These are phyloP conservation scores for Trochalopteron elliotii DNA, from an alignment of 2,113 vertebrate genomes.

Conservation along the genomic window DNA sequence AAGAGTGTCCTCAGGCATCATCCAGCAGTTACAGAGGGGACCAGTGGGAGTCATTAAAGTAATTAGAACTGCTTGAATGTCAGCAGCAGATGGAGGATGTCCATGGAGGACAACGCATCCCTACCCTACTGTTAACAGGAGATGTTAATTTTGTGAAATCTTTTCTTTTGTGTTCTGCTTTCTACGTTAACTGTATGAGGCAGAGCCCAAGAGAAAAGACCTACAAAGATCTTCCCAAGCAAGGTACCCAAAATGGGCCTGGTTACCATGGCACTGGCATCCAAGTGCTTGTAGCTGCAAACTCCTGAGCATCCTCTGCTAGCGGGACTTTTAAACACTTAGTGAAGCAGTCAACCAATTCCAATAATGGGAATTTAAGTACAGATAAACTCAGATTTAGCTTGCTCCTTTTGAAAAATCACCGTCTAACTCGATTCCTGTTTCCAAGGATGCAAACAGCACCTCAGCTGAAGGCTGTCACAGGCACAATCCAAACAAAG, in stretches of 20 bases:
- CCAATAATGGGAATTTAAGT: background rate
- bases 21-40: conserved; percentile 2
- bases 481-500: background rate
- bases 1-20: conserved; percentile 26
- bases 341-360: background rate
- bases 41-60: conserved; percentile 40
- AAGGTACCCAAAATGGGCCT: background rate
- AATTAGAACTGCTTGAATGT: conserved; percentile 41
- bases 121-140: conserved; percentile 23
- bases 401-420: background rate
- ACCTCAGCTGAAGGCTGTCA: background rate
- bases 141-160: conserved; percentile 8
- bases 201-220: background rate
- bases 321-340: fast-evolving
- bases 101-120: conserved; percentile 32
- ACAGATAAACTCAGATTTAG: fast-evolving
- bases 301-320: background rate
- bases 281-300: background rate
- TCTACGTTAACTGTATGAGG: background rate
- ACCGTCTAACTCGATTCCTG: background rate
- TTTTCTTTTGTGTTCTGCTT: conserved; percentile 23
- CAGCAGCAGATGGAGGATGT: conserved; percentile 49
- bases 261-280: background rate
- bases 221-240: background rate
- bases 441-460: background rate